phyloP scores from a whole-genome alignment of 2,888 invertebrate species.

The Cosmorhoe ocellata region DNA sequence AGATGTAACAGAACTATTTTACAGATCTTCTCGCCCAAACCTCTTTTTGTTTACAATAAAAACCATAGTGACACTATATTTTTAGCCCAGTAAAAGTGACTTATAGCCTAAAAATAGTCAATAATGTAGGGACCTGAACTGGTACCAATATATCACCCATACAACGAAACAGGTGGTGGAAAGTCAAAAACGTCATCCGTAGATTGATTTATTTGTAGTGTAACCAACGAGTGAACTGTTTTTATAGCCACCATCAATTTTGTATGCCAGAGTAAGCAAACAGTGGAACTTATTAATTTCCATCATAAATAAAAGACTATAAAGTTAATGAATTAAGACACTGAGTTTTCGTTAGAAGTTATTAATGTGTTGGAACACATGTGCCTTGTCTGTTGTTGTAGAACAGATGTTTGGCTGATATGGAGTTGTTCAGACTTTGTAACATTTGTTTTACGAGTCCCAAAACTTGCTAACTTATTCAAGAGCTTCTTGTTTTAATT shows the following conservation, averaged over 20 bases:
- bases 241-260: slow-evolving; percentile 36
- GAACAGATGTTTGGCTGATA: slow-evolving; percentile 20
- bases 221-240: slow-evolving; percentile 27
- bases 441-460: slow-evolving; percentile 13
- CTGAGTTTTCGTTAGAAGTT: slow-evolving; percentile 4
- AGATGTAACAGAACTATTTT: too few species aligned
- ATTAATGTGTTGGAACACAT: slow-evolving; percentile 12
- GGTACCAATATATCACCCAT: slow-evolving; percentile 11
- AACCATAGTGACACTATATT: too few species aligned
- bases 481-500: neutral
- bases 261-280: slow-evolving; percentile 19
- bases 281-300: slow-evolving; percentile 16
- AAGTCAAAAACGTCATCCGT: slow-evolving; percentile 38
- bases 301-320: slow-evolving; percentile 13
- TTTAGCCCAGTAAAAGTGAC: too few species aligned
- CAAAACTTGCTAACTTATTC: slow-evolving; percentile 7
- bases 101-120: too few species aligned
- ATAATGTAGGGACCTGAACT: neutral
- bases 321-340: slow-evolving; percentile 13
- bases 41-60: too few species aligned
- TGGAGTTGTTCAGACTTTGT: slow-evolving; percentile 21
- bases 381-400: slow-evolving; percentile 8
- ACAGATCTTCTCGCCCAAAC: too few species aligned
- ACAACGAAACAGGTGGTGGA: slow-evolving; percentile 35
- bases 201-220: slow-evolving; percentile 44